These are phyloP conservation scores for Paramuricea clavata DNA, from an alignment of 92 coral and sea anemone species.

Conservation along the genomic window DNA sequence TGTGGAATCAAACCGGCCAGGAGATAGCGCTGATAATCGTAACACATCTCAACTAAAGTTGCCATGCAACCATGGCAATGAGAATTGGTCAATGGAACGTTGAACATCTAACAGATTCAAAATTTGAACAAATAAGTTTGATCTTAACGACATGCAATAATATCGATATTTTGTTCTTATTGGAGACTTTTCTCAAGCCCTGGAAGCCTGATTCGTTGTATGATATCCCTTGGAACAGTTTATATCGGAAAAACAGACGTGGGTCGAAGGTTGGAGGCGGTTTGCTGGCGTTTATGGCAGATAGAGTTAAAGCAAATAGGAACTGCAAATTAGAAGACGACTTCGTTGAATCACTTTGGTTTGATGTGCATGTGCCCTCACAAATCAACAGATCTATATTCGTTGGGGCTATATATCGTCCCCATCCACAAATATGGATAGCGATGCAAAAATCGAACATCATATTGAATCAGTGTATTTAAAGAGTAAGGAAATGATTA, in stretches of 20 bases:
- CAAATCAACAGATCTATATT: constrained; percentile 54
- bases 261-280: constrained; percentile 48
- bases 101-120: no score
- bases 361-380: constrained; percentile 51
- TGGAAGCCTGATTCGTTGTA: constrained; percentile 48
- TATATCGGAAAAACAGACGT: constrained; percentile 38
- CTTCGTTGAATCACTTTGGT: constrained; percentile 57
- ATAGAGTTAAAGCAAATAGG: constrained; percentile 49
- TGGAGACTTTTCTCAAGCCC: constrained; percentile 56
- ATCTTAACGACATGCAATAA: constrained; percentile 47
- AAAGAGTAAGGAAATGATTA: neutral
- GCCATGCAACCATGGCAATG: constrained; percentile 36
- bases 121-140: constrained; percentile 53
- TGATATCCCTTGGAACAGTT: constrained; percentile 41
- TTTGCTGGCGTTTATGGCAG: constrained; percentile 52
- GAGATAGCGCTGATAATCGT: neutral
- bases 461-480: constrained; percentile 11
- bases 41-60: neutral
- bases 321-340: constrained; percentile 50
- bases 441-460: constrained; percentile 56
- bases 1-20: neutral
- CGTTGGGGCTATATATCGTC: constrained; percentile 31
- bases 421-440: constrained; percentile 55
- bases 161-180: constrained; percentile 37
- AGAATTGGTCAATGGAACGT: constrained; percentile 25